Evolutionary conservation across 2,797 vertebrate species (phyloP).

Genomic region (Anomalospiza imberbis): DNA sequence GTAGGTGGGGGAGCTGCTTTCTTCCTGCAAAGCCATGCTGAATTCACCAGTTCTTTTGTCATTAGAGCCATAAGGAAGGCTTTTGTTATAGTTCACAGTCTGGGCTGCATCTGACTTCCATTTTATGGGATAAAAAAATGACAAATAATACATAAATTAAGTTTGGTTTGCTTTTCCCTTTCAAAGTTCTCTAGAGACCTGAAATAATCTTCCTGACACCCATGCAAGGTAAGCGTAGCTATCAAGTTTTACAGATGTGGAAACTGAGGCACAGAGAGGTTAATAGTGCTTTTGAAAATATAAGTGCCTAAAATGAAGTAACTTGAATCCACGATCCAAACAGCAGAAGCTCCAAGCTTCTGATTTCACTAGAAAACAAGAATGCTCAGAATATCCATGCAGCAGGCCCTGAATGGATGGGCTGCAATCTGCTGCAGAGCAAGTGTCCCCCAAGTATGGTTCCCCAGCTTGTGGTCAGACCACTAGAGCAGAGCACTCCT

Average conservation of each 20-base stretch:
- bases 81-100: conserved; percentile 28
- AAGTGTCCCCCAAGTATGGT: background rate
- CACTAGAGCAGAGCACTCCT: background rate
- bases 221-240: conserved; percentile 5
- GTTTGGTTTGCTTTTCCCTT: conserved; percentile 25
- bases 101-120: conserved; percentile 32
- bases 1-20: background rate
- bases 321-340: background rate
- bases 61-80: background rate
- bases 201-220: conserved; percentile 46
- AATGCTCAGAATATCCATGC: background rate
- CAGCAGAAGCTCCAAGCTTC: background rate
- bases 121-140: conserved; percentile 44
- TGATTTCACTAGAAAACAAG: background rate
- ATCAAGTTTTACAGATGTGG: background rate
- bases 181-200: conserved; percentile 25
- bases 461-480: background rate
- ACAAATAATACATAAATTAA: conserved; percentile 17
- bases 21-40: background rate
- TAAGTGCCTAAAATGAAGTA: background rate
- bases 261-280: conserved; percentile 36
- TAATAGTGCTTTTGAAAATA: background rate
- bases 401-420: background rate
- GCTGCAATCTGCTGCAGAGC: background rate
- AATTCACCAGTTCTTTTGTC: background rate